These are phyloP conservation scores for Podarcis lilfordi DNA, from an alignment of 2,797 vertebrate genomes.

Conservation along the genomic window DNA sequence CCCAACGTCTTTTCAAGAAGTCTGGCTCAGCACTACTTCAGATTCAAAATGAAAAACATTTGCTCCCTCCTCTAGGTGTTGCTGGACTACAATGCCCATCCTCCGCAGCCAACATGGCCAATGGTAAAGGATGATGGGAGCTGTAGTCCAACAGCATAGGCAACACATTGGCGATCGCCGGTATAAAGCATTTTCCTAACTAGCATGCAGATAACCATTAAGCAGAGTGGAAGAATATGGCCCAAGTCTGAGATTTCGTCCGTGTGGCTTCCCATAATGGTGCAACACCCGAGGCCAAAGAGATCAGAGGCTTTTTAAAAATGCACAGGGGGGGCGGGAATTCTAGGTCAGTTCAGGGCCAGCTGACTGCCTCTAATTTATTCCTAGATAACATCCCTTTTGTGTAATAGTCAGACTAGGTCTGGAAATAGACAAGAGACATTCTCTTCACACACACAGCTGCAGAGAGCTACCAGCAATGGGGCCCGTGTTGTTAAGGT, in stretches of 20 bases:
- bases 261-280: conserved; percentile 42
- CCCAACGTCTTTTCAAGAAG: too few species aligned
- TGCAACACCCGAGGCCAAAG: neutral
- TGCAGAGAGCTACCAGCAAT: conserved; percentile 45
- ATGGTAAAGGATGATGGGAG: too few species aligned
- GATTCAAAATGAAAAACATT: too few species aligned
- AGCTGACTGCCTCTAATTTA: conserved; percentile 58
- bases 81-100: too few species aligned
- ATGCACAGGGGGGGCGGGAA: conserved; percentile 47
- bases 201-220: conserved; percentile 41
- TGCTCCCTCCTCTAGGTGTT: neutral
- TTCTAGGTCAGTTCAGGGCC: conserved; percentile 56
- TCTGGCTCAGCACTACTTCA: too few species aligned
- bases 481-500: conserved; percentile 5
- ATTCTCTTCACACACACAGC: conserved; percentile 31
- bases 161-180: too few species aligned
- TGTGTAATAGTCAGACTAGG: conserved; percentile 33
- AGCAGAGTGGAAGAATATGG: conserved; percentile 57
- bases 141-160: too few species aligned
- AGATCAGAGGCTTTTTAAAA: conserved; percentile 51
- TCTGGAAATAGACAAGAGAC: conserved; percentile 22
- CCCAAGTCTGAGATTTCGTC: conserved; percentile 34
- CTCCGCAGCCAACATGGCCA: too few species aligned
- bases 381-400: conserved; percentile 56
- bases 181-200: neutral